These are phyloP conservation scores for Scarus forsteni DNA, from an alignment of 2,797 vertebrate species.

Conservation along the genomic window DNA sequence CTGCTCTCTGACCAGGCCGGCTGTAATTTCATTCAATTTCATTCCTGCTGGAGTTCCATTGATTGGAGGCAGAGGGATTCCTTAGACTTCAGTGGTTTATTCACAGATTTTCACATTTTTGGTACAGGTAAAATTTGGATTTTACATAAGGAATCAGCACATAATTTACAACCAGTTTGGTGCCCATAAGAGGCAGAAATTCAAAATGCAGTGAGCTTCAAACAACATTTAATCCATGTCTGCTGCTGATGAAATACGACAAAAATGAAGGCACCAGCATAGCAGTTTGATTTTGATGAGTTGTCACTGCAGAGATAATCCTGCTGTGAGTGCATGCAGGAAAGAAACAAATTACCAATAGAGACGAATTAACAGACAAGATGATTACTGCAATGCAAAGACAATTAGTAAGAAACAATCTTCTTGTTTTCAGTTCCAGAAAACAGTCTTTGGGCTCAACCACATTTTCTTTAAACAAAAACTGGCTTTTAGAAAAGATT, in stretches of 20 bases:
- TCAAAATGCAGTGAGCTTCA: too few relatives aligned
- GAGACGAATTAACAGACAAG: too few relatives aligned
- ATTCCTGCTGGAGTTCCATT: background rate
- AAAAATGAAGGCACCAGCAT: background rate
- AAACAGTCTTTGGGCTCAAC: background rate
- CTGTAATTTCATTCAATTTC: constrained; percentile 7
- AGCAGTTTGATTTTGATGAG: background rate
- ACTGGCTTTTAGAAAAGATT: too few relatives aligned
- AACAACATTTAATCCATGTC: too few relatives aligned
- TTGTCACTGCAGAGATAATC: constrained; percentile 8
- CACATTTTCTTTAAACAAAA: too few relatives aligned
- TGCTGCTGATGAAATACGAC: background rate
- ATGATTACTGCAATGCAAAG: too few relatives aligned
- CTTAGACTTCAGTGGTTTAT: constrained; percentile 22
- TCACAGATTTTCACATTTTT: constrained; percentile 21
- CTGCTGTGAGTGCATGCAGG: background rate
- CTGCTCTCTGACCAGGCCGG: background rate
- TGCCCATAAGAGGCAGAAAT: too few relatives aligned
- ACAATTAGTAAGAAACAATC: background rate
- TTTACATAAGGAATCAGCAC: too few relatives aligned
- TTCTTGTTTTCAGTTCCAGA: constrained; percentile 9
- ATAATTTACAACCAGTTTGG: too few relatives aligned
- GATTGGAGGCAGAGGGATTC: background rate
- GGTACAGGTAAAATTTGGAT: constrained; percentile 5
- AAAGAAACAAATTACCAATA: constrained; percentile 7